phyloP scores from a whole-genome alignment of 2,797 vertebrate species.

The Calcarius lapponicus region DNA sequence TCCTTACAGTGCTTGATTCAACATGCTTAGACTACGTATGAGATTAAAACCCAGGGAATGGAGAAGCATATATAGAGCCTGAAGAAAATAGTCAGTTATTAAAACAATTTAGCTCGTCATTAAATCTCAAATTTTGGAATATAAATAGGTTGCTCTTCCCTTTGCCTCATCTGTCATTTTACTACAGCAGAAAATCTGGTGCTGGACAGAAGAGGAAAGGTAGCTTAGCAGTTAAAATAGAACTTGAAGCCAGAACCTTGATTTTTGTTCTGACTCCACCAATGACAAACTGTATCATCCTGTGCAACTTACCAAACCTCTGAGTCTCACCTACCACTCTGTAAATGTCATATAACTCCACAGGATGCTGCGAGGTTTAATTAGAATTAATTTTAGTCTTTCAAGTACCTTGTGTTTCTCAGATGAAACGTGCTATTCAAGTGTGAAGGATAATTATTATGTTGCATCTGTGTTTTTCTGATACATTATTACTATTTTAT shows the following conservation, averaged over 20 bases:
- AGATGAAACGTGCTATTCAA: slow-evolving; percentile 56
- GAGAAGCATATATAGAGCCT: slow-evolving; percentile 31
- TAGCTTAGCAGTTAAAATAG: background rate
- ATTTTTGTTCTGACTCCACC: background rate
- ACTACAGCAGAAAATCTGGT: background rate
- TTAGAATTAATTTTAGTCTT: slow-evolving; percentile 67
- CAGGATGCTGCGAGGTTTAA: slow-evolving; percentile 53
- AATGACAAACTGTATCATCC: background rate
- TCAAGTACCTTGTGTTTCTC: slow-evolving; percentile 46
- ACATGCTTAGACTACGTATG: slow-evolving; percentile 11
- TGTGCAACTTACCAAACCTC: background rate
- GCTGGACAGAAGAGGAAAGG: background rate
- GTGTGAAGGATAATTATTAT: slow-evolving; percentile 54
- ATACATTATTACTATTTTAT: slow-evolving; percentile 57
- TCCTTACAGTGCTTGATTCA: slow-evolving; percentile 47
- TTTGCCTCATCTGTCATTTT: slow-evolving; percentile 1
- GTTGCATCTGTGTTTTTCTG: slow-evolving; percentile 53
- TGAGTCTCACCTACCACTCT: background rate
- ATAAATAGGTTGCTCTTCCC: slow-evolving; percentile 24
- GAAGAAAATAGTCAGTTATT: slow-evolving; percentile 63
- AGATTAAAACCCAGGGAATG: background rate
- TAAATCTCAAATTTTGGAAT: slow-evolving; percentile 49
- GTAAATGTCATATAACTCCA: background rate
- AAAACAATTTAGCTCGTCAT: slow-evolving; percentile 62
- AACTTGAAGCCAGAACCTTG: background rate